Evolutionary conservation across 2,797 vertebrate species (phyloP).

Genomic region (Neopelma chrysocephalum): DNA sequence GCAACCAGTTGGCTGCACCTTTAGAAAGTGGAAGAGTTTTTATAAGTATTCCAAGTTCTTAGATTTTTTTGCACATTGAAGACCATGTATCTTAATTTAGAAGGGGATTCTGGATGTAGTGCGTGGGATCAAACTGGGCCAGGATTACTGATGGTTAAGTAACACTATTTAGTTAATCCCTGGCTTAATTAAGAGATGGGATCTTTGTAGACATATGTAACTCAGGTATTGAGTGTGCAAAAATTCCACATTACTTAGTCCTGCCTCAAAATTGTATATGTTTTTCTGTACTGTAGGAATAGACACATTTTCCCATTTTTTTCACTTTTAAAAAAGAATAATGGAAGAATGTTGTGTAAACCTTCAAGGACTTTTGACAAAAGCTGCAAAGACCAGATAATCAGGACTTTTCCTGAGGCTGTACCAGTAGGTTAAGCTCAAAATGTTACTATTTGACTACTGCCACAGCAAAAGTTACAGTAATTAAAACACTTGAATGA

Average conservation of each 20-base stretch:
- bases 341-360: background rate
- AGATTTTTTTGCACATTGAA: background rate
- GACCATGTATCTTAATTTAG: background rate
- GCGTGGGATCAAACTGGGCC: background rate
- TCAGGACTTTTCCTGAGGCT: background rate
- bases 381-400: background rate
- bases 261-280: background rate
- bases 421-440: background rate
- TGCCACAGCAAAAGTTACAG: background rate
- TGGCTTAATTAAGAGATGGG: background rate
- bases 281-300: background rate
- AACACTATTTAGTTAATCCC: background rate
- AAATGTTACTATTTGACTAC: background rate
- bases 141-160: background rate
- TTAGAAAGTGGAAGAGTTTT: background rate
- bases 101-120: background rate
- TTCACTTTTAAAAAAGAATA: background rate
- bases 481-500: constrained; percentile 21
- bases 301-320: background rate
- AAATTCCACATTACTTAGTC: background rate
- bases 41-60: background rate
- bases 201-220: background rate
- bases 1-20: background rate
- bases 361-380: background rate
- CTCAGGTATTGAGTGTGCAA: background rate